Evolutionary conservation across 2,888 invertebrate species (phyloP), one percentile per base, ranked within the genome.

Genomic region (Drosophila phalerata): DNA sequence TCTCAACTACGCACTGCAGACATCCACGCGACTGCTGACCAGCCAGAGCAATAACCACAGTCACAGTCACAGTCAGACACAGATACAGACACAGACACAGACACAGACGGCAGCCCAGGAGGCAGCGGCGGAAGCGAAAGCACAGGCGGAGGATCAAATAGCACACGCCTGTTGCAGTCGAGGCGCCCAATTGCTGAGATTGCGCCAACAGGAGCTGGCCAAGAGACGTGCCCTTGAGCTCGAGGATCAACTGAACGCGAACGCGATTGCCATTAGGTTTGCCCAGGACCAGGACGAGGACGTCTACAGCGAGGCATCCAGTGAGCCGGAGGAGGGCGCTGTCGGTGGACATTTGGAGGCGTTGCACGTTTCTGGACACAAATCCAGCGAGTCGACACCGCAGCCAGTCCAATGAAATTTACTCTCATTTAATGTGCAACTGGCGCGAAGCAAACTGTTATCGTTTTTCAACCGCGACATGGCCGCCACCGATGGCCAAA

Each of bases 401-500:
- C 77, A 89, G 78, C 86, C 88, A 79, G 84, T 82, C 88, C 91
- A 91, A 92, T 92, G 92, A 92, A 92, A 92, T 88, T 90, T 91
- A 92, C 90, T 92, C 86, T 81, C 91, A 89, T 90, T 92, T 92
- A 92, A 92, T 92, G 92, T 92, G 82, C 91, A 90, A 91, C 85
- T 91, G 88, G 92, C 92, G 90, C 92, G 92, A 79, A 91, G 88
- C 91, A 92, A 92, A 77, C 91, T 92, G 92, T 85, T 92, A 71
- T 92, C 92, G 82, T 92, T 92, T 83, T 92, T 92, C 77, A 91
- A 89, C 80, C 91, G 90, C 90, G 93, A 93, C 90, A 97, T 97
- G 97, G 97, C 97, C 94, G 97, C 97, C 93, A 97, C 97, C 88
- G 97, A 97, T 94, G 97, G 97, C 93, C 97, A 97, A 94, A 96